Conservation (phyloP, 2,888 invertebrate species). For the Trachelus stipa region DNA sequence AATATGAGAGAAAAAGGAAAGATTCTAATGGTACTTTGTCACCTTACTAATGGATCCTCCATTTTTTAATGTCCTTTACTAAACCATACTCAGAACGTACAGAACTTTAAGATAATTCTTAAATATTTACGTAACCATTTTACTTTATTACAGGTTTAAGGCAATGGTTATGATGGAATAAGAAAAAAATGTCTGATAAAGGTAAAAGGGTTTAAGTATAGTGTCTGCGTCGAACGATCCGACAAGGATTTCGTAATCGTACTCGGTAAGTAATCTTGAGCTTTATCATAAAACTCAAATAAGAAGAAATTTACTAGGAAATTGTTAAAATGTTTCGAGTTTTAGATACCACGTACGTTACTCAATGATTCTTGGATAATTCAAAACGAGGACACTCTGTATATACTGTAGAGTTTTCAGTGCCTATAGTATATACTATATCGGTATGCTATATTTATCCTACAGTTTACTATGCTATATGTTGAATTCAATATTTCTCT, state of each 20-base stretch:
- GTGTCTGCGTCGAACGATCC: neutral
- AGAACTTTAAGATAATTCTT: no score
- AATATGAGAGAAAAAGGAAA: neutral
- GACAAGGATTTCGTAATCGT: neutral
- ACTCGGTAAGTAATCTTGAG: neutral
- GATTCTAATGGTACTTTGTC: neutral
- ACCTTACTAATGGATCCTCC: neutral
- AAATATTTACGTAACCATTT: no score
- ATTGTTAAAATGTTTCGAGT: neutral
- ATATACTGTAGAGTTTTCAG: no score
- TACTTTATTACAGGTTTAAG: no score
- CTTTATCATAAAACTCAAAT: neutral
- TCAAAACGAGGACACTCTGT: neutral
- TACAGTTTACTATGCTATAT: no score
- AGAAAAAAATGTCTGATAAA: neutral
- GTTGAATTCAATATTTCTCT: neutral
- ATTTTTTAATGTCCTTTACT: neutral
- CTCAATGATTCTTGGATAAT: neutral
- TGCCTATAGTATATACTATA: no score
- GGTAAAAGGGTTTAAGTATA: neutral
- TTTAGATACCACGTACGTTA: neutral
- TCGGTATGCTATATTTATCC: no score
- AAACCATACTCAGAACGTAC: no score
- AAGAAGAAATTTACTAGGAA: neutral
- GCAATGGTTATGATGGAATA: no score